Evolutionary conservation across 2,797 vertebrate species (phyloP), one percentile per base, ranked within the genome.

Genomic region (Schizopygopsis pylzovi): DNA sequence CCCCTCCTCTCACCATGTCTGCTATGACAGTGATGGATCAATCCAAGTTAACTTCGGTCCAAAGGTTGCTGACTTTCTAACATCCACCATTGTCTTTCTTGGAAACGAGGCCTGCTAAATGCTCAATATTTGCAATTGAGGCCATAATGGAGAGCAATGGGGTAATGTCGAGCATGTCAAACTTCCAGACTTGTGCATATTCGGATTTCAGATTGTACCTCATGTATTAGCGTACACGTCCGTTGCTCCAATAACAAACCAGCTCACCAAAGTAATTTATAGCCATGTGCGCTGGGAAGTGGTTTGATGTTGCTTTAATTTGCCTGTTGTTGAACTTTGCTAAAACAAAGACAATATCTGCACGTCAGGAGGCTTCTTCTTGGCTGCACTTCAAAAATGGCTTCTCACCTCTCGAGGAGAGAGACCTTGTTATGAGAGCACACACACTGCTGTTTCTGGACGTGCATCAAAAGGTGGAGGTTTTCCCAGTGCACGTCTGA

Each of bases 1-100:
- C 43, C 22, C 67, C 28, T 59, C 72, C 77, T 39, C 25, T 79
- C 47, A 16, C 72, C 43, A 65, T 82, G 81, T 88, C 86, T 75
- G 70, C 75, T 87, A 78, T 89, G 87, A 87, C 85, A 78, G 80
- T 88, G 87, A 89, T 83, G 65, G 79, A 88, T 89, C 90, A 86
- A 86, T 86, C 79, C 68, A 80, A 82, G 83, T 81, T 85, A 63
- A 22, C 84, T 67, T 68, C 8, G 9, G 59, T 65, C 78, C 75
- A 76, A 80, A 87, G 88, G 87, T 90, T 78, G 33, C 63, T 20
- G 68, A 22, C 59, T 54, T 41, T 61, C 45, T 87, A 59, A 83
- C 80, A 86, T 63, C 25, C 13, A 63, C 76, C 47, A 72, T 85
- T 89, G 88, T 88, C 39, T 39, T 84, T 87, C 83, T 85, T 7